Evolutionary conservation across 2,797 vertebrate genomes (phyloP).

Genomic region (Vultur gryphus): DNA sequence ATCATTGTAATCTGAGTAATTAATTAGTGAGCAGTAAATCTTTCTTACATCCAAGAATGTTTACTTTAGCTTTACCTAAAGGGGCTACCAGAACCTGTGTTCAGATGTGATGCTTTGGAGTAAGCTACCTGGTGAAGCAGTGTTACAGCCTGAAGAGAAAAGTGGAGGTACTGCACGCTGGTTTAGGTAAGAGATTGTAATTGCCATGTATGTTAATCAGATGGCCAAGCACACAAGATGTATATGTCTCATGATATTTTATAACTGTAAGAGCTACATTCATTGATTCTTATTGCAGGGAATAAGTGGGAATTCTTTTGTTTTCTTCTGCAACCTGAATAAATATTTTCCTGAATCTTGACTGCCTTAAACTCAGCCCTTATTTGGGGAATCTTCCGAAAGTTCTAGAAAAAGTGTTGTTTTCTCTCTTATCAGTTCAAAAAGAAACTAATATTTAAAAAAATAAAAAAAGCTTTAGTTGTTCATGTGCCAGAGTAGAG

Average conservation of each 20-base stretch:
- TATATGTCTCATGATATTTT: background rate
- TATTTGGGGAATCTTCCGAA: background rate
- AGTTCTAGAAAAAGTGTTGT: background rate
- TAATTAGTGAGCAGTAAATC: background rate
- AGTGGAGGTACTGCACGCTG: background rate
- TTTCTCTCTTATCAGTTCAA: background rate
- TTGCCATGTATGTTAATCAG: background rate
- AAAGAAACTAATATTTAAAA: background rate
- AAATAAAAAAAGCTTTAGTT: background rate
- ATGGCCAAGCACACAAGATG: background rate
- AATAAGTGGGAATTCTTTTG: background rate
- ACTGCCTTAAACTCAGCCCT: background rate
- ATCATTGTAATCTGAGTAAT: background rate
- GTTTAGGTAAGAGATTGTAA: background rate
- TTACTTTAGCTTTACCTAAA: background rate
- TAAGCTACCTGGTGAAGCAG: background rate
- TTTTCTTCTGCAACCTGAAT: background rate
- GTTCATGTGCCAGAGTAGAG: background rate
- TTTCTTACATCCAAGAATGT: background rate
- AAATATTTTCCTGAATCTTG: background rate
- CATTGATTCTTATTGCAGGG: background rate
- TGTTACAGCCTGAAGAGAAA: background rate
- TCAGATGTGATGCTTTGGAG: background rate
- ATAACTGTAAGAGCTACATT: background rate
- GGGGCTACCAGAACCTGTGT: background rate